These are phyloP conservation scores for Laticauda laticaudata DNA, from an alignment of 2,113 vertebrate species.

Conservation along the genomic window DNA sequence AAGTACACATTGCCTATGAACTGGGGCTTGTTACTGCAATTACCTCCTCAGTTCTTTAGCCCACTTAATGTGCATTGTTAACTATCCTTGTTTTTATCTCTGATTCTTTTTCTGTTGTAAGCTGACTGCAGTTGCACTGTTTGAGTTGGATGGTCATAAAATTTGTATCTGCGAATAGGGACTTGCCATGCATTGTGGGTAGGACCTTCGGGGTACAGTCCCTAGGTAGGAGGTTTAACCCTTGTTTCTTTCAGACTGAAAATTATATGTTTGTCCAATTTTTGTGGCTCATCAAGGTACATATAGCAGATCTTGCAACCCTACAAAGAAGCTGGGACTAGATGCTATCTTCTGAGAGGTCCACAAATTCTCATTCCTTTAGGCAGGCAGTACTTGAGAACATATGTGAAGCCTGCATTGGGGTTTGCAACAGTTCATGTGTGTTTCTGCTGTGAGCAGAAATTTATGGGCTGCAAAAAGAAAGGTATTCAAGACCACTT, in stretches of 20 bases:
- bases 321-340: not conserved
- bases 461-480: not conserved
- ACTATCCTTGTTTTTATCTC: not conserved
- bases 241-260: not conserved
- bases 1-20: not conserved
- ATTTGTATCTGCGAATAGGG: not conserved
- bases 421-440: not conserved
- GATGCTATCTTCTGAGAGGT: not conserved
- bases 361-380: not conserved
- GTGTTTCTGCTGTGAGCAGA: not conserved
- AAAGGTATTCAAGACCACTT: not conserved
- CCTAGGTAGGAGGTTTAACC: no score
- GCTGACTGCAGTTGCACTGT: not conserved
- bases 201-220: not conserved
- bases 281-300: not conserved
- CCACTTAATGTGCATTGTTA: not conserved
- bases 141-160: not conserved
- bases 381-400: not conserved
- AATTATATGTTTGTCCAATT: not conserved
- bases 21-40: not conserved
- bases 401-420: not conserved
- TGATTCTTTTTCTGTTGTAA: not conserved
- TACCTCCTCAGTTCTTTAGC: not conserved
- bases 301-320: not conserved
- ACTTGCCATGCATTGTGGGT: not conserved